These are phyloP conservation scores for Clusia tigrina DNA, from an alignment of 2,888 invertebrate genomes.

Conservation along the genomic window DNA sequence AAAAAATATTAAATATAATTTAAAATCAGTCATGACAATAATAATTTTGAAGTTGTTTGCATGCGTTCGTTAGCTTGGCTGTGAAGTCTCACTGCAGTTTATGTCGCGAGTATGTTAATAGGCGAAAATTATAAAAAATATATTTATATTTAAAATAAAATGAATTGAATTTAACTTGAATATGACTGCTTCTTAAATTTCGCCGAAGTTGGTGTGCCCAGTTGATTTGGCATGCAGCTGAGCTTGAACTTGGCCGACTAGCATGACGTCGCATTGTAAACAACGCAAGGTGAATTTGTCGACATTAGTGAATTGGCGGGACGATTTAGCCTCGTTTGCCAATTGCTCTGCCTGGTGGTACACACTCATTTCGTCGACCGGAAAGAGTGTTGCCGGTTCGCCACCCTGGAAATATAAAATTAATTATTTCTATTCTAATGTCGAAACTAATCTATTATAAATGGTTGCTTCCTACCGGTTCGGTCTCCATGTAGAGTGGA, in stretches of 20 bases:
- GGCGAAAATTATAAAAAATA: constrained; percentile 58
- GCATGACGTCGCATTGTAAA: constrained; percentile 76
- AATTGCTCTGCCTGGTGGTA: constrained; percentile 83
- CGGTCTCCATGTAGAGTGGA: constrained; percentile 85
- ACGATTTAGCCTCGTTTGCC: constrained; percentile 86
- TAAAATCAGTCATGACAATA: too few species aligned
- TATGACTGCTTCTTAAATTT: constrained; percentile 69
- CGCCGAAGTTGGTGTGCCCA: constrained; percentile 82
- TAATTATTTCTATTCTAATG: constrained; percentile 9
- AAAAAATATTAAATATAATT: too few species aligned
- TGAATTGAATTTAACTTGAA: constrained; percentile 51
- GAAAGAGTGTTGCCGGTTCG: constrained; percentile 81
- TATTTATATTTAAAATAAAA: too few species aligned
- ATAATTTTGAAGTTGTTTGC: too few species aligned
- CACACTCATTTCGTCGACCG: constrained; percentile 75
- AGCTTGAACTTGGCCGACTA: constrained; percentile 84
- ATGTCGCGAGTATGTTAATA: constrained; percentile 55
- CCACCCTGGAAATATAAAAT: constrained; percentile 69
- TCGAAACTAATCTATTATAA: constrained; percentile 9
- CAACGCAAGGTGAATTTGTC: constrained; percentile 87
- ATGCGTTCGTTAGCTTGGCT: too few species aligned
- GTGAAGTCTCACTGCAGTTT: constrained; percentile 16
- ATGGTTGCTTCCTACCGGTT: constrained; percentile 72
- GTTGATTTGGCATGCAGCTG: constrained; percentile 85
- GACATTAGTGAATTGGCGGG: constrained; percentile 90